Base-by-base conservation (phyloP, 2,888 invertebrate species). In the Tolmerus cingulatus region DNA sequence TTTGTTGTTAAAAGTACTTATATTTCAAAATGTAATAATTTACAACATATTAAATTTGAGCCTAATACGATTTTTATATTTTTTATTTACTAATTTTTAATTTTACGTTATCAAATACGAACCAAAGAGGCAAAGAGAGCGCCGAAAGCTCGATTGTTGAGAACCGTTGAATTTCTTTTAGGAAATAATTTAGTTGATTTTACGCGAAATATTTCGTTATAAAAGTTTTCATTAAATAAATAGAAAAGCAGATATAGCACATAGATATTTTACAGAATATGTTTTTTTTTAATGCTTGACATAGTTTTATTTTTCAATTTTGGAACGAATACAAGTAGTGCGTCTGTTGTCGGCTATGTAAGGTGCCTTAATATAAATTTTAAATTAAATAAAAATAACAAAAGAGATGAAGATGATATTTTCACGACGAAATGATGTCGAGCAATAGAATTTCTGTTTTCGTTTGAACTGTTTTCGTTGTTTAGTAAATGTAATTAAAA, bases 281-380 rank as follows among this genome's bases (percentile, higher is more conserved):
- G 23, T 66, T 66, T 23, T 66, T 66, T 40, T 40, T 40, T 40
- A 40, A 40, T 27, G 66, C 66, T 66, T 66, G 66, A 66, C 66
- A 76, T 37, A 76, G 12, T 37, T 19, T 76, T 40, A 66, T 76
- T 76, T 74, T 84, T 34, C 9, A 66, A 57, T 84, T 84, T 85
- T 74, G 43, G 30, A 46, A 74, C 74, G 66, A 66, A 66, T 66
- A 66, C 19, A 66, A 82, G 85, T 85, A 85, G 85, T 84, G 85
- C 74, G 74, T 85, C 74, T 74, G 85, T 85, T 40, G 74, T 85
- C 85, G 74, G 85, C 85, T 74, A 85, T 85, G 85, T 74, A 85
- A 85, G 85, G 85, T 85, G 85, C 85, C 85, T 85, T 85, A 85
- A 74, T 85, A 74, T 85, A 85, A 74, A 82, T 79, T 79, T n/a